phyloP scores from a whole-genome alignment of 1,140 invertebrate species.

The Phymorhynchus buccinoides region DNA sequence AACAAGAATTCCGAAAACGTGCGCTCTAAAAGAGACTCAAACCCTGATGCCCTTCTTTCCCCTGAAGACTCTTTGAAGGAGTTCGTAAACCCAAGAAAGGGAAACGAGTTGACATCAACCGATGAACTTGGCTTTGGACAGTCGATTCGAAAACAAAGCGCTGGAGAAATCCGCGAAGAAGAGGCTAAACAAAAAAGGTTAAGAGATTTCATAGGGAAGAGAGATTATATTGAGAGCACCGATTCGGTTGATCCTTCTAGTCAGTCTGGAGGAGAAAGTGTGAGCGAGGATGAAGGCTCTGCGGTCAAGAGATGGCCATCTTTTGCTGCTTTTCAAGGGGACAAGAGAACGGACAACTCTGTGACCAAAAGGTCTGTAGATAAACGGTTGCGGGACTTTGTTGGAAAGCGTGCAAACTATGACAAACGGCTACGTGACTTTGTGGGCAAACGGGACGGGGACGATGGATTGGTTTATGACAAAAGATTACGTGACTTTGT shows the following conservation, averaged over 20 bases:
- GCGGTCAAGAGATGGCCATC: neutral
- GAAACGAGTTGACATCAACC: neutral
- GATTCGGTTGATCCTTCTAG: no score
- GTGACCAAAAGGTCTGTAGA: neutral
- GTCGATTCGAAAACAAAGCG: neutral
- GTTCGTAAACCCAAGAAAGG: neutral
- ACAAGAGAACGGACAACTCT: neutral
- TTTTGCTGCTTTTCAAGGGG: neutral
- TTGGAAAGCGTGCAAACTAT: neutral
- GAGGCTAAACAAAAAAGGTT: neutral
- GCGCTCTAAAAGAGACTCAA: neutral
- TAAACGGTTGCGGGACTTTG: neutral
- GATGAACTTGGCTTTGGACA: neutral
- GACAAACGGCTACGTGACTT: slow-evolving; percentile 27
- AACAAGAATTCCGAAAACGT: neutral
- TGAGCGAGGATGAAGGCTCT: neutral
- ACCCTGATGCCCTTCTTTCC: neutral
- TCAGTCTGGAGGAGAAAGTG: neutral
- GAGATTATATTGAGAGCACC: neutral
- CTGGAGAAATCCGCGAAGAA: neutral
- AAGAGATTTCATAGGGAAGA: slow-evolving; percentile 26
- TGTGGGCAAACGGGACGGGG: neutral
- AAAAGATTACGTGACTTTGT: slow-evolving; percentile 21
- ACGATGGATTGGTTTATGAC: neutral
- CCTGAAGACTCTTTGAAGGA: neutral